These are phyloP conservation scores for Halyomorpha halys DNA, from an alignment of 1,140 invertebrate genomes.

Conservation along the genomic window DNA sequence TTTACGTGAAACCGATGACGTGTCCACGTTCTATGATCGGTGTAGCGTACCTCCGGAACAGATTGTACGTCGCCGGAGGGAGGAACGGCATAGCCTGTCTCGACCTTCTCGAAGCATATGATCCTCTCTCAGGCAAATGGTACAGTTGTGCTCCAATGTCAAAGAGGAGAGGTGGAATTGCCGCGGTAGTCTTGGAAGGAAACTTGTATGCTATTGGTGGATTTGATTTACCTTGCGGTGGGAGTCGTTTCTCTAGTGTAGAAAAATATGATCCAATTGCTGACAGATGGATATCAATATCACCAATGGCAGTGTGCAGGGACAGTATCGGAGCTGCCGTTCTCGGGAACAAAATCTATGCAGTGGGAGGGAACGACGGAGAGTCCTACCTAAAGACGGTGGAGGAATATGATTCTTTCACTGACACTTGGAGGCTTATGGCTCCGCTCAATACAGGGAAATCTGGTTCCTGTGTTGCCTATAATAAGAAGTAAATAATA, in stretches of 20 bases:
- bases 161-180: conserved; percentile 76
- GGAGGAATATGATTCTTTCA: conserved; percentile 72
- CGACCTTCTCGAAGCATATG: conserved; percentile 83
- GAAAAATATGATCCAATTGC: conserved; percentile 62
- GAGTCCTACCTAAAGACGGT: conserved; percentile 80
- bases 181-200: conserved; percentile 71
- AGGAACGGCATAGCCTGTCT: conserved; percentile 84
- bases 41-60: conserved; percentile 72
- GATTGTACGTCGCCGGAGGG: conserved; percentile 87
- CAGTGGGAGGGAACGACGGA: conserved; percentile 91
- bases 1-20: conserved; percentile 75
- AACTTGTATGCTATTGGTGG: conserved; percentile 79
- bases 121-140: conserved; percentile 86
- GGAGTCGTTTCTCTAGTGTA: neutral
- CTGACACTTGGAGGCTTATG: too few species aligned
- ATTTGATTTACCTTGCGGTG: conserved; percentile 62
- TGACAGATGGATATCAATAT: conserved; percentile 83
- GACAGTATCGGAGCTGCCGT: conserved; percentile 87
- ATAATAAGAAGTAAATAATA: too few species aligned
- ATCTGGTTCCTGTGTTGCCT: too few species aligned
- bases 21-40: conserved; percentile 78
- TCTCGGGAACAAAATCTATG: conserved; percentile 77
- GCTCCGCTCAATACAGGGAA: too few species aligned
- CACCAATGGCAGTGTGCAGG: conserved; percentile 70
- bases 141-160: conserved; percentile 79